Percentiles rank a stretch among this genome's conserved stretches.
These are phyloP conservation scores for Cremastobaeus sp. DNA, from an alignment of 2,888 invertebrate species.

Conservation along the genomic window DNA sequence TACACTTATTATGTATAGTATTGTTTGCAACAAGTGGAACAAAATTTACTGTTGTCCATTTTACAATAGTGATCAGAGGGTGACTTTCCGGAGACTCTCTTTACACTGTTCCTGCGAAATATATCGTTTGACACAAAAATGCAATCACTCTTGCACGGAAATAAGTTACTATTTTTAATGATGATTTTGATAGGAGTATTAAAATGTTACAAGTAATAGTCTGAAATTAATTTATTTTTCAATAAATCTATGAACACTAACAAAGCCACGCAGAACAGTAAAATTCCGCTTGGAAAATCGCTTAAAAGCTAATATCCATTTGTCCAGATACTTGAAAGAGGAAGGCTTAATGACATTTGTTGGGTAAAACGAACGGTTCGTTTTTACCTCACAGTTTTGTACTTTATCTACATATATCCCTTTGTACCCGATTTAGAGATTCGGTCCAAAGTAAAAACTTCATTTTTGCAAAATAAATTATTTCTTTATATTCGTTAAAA, in stretches of 20 bases:
- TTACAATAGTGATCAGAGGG: no score
- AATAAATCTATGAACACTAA: constrained; percentile 77
- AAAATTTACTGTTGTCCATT: no score
- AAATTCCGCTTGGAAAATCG: constrained; percentile 71
- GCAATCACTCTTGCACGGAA: no score
- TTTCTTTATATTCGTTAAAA: constrained; percentile 48
- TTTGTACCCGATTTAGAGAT: constrained; percentile 37
- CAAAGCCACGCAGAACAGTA: constrained; percentile 72
- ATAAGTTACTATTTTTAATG: no score
- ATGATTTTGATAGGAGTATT: no score
- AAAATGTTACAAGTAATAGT: constrained; percentile 25
- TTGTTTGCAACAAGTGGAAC: no score
- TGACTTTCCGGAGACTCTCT: no score
- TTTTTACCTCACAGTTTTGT: constrained; percentile 46
- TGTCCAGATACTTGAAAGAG: constrained; percentile 69
- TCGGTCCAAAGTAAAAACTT: constrained; percentile 45
- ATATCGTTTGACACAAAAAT: no score
- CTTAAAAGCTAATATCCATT: constrained; percentile 69
- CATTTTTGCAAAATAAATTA: constrained; percentile 55
- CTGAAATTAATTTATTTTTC: constrained; percentile 75
- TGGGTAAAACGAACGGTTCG: constrained; percentile 38
- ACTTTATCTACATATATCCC: constrained; percentile 52
- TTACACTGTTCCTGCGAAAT: no score
- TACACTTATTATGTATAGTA: no score
- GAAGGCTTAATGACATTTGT: constrained; percentile 40